These are phyloP conservation scores for Lissonota sp. DNA, from an alignment of 2,888 invertebrate species.

Conservation along the genomic window DNA sequence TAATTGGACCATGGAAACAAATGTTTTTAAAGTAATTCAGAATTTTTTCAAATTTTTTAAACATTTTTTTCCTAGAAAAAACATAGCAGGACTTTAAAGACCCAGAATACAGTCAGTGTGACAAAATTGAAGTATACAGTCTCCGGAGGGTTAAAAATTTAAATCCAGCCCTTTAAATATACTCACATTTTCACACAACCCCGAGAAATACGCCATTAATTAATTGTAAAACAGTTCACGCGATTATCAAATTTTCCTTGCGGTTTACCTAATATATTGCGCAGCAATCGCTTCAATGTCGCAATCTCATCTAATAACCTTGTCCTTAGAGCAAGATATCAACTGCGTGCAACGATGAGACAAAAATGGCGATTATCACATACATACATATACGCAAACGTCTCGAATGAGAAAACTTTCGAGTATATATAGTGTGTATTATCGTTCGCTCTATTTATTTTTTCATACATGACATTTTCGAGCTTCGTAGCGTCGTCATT, in stretches of 20 bases:
- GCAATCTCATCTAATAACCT: slow-evolving; percentile 42
- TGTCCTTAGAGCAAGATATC: not conserved
- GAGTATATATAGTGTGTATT: not conserved
- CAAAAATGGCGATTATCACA: slow-evolving; percentile 40
- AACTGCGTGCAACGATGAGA: slow-evolving; percentile 23
- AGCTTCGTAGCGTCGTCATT: slow-evolving; percentile 13
- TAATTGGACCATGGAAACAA: no score
- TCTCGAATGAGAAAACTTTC: not conserved
- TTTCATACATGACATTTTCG: slow-evolving; percentile 39
- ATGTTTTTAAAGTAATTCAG: no score
- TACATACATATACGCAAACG: slow-evolving; percentile 17
- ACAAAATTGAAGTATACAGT: no score
- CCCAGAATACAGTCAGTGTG: no score
- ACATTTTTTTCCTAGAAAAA: no score
- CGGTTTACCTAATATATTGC: slow-evolving; percentile 37
- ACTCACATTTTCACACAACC: slow-evolving; percentile 46
- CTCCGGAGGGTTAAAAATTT: no score
- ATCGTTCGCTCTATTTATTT: not conserved
- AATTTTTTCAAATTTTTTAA: no score
- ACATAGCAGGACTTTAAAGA: no score
- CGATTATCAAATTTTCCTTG: slow-evolving; percentile 1
- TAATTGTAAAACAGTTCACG: not conserved
- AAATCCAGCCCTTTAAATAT: not conserved
- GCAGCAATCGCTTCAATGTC: slow-evolving; percentile 47
- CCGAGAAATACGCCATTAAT: slow-evolving; percentile 57